Conservation (phyloP, 2,888 invertebrate genomes). For the Drosophila mayaguana region DNA sequence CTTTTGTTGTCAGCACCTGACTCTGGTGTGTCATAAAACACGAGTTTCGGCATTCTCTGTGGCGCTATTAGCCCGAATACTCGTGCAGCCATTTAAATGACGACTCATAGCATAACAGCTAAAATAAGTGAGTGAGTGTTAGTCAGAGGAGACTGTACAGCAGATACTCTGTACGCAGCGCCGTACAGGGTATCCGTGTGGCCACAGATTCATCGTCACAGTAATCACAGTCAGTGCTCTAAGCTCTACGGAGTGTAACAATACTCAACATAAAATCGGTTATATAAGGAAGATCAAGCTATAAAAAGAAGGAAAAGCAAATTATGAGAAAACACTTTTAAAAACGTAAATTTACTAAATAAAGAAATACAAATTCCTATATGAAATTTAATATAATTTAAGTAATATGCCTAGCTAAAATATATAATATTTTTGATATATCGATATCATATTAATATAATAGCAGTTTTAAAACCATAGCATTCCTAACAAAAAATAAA, state of each 20-base stretch:
- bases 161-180: background rate
- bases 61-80: background rate
- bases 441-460: too few species aligned
- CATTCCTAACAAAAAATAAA: too few species aligned
- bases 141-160: background rate
- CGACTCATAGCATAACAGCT: background rate
- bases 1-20: background rate
- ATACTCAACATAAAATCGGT: too few species aligned
- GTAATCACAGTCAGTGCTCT: background rate
- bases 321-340: too few species aligned
- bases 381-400: too few species aligned
- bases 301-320: too few species aligned
- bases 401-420: too few species aligned
- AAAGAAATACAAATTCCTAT: too few species aligned
- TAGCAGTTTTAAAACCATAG: too few species aligned
- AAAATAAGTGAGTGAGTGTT: background rate
- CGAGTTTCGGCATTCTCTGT: background rate
- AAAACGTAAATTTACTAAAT: too few species aligned
- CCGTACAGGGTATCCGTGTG: background rate
- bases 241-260: background rate
- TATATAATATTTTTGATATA: too few species aligned
- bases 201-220: background rate
- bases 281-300: too few species aligned
- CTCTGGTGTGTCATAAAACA: constrained; percentile 5
- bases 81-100: background rate